Evolutionary conservation across 1,140 invertebrate genomes (phyloP).

Genomic region (Ceratitis capitata): DNA sequence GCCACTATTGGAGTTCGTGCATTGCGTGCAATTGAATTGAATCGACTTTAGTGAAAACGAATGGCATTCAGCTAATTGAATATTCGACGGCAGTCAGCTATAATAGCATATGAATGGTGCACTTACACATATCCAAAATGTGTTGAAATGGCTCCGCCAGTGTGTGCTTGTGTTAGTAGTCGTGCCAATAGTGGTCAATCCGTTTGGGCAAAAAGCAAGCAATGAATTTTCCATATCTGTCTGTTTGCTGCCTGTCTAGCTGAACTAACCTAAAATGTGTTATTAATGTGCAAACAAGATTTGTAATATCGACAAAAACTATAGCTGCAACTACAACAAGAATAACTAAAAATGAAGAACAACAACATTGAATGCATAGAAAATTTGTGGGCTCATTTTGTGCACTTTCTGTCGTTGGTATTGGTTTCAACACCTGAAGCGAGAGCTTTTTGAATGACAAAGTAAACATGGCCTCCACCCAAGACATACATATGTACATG

Average conservation of each 20-base stretch:
- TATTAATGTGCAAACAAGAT: conserved; percentile 4
- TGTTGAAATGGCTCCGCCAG: too few species aligned
- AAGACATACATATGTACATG: too few species aligned
- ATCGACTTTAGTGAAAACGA: background rate
- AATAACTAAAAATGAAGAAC: background rate
- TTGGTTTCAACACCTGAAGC: background rate
- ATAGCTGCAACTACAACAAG: background rate
- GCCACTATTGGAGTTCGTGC: too few species aligned
- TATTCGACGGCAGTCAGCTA: background rate
- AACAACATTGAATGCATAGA: background rate
- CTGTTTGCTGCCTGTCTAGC: background rate
- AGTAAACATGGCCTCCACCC: too few species aligned
- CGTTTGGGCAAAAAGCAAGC: background rate
- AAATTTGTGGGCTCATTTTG: too few species aligned
- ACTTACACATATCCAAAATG: too few species aligned
- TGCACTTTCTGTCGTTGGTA: background rate
- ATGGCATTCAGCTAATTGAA: conserved; percentile 18
- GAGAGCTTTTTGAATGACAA: background rate
- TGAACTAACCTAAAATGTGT: background rate
- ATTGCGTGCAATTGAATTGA: background rate
- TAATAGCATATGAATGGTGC: background rate
- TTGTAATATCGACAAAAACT: background rate
- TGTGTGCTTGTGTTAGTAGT: background rate
- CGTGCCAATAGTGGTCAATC: background rate
- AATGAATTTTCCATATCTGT: background rate